phyloP scores from a whole-genome alignment of 2,113 vertebrate genomes.

The Thomomys bottae region DNA sequence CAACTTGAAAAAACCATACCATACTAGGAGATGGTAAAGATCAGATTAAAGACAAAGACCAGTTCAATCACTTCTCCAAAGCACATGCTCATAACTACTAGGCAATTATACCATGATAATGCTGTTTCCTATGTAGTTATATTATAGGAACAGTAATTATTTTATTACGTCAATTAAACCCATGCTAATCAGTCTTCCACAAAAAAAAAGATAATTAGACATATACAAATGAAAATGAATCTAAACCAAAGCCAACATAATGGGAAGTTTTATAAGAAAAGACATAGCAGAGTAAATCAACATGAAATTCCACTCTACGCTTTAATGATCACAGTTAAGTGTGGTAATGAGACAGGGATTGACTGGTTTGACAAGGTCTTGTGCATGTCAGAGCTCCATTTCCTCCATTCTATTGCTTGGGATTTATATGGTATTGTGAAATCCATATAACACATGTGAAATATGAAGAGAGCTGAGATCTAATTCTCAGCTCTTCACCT shows the following conservation, averaged over 20 bases:
- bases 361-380: background rate
- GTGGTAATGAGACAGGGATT: background rate
- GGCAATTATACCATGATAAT: background rate
- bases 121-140: background rate
- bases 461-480: background rate
- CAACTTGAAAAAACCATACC: background rate
- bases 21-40: background rate
- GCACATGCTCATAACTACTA: background rate
- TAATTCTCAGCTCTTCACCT: background rate
- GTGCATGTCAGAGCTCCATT: background rate
- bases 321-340: background rate
- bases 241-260: background rate
- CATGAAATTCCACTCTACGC: background rate
- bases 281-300: background rate
- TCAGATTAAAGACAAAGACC: background rate
- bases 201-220: conserved; percentile 19
- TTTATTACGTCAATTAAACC: conserved; percentile 36
- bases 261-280: background rate
- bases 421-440: background rate
- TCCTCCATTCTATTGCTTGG: background rate
- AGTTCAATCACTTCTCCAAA: conserved; percentile 6
- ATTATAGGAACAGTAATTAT: conserved; percentile 21
- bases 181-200: background rate
- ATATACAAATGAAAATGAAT: conserved; percentile 13
- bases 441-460: background rate